Percentiles rank a stretch among this genome's conserved stretches.
These are phyloP conservation scores for Lithophane socia DNA, from an alignment of 2,888 invertebrate genomes.

Conservation along the genomic window DNA sequence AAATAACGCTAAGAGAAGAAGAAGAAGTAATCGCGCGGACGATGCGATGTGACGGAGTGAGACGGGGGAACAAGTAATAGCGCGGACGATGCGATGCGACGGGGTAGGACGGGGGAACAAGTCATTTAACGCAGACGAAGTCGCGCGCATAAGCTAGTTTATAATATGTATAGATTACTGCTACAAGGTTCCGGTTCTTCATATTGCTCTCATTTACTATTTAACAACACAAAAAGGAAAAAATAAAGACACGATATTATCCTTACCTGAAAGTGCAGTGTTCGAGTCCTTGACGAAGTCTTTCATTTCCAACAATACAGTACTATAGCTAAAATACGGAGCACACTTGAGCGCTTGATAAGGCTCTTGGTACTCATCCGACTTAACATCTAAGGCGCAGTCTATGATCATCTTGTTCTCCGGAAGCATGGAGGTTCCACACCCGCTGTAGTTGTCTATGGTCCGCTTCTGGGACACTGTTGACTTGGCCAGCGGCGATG, in stretches of 20 bases:
- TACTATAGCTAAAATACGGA: conserved; percentile 94
- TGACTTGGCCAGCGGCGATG: conserved; percentile 91
- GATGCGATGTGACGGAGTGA: too few species aligned
- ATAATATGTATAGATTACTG: too few species aligned
- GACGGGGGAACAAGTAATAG: too few species aligned
- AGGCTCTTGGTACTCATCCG: conserved; percentile 95
- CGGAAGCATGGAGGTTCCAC: conserved; percentile 89
- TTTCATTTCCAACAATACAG: conserved; percentile 94
- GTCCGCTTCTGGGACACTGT: conserved; percentile 84
- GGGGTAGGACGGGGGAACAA: too few species aligned
- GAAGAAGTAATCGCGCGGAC: too few species aligned
- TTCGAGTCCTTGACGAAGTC: conserved; percentile 91
- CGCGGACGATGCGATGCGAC: too few species aligned
- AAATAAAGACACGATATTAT: neutral
- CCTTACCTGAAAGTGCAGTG: conserved; percentile 83
- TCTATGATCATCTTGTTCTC: conserved; percentile 90
- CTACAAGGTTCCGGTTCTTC: too few species aligned
- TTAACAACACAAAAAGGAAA: neutral
- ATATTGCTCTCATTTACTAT: too few species aligned
- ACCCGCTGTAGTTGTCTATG: conserved; percentile 90
- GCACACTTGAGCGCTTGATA: conserved; percentile 94
- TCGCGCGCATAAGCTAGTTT: too few species aligned
- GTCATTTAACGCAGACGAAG: too few species aligned
- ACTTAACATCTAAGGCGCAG: conserved; percentile 91
- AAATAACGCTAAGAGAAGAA: too few species aligned